Evolutionary conservation across 2,797 vertebrate species (phyloP), one percentile per base, ranked within the genome.

Genomic region (Sebastes taczanowskii): DNA sequence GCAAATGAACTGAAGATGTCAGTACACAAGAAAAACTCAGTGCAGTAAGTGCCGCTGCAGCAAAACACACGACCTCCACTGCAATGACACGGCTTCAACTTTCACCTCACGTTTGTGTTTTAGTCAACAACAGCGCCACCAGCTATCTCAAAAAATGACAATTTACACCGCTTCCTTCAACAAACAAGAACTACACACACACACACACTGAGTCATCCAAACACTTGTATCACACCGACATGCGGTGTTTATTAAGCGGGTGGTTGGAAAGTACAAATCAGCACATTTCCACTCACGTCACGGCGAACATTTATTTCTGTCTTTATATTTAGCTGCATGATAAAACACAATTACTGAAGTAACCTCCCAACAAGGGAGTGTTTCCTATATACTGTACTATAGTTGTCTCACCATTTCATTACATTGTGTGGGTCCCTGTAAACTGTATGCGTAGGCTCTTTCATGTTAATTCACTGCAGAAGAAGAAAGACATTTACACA

Each of bases 401-500:
- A 63, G 20, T 63, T 78, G 71, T 66, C 55, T 86, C 49, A 70
- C 89, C 34, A 70, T 76, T 88, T 91, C 82, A 83, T 86, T 80
- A 82, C 72, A 78, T 73, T 66, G 74, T 70, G 25, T 68, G 79
- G 71, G 67, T 32, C 66, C 55, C 46, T 71, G 82, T 79, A 81
- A 85, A 84, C 29, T 55, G 27, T 46, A 25, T 53, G 64, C 25
- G 6, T 63, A 30, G 29, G 66, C 55, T 61, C 59, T 83, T 88
- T 89, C 70, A 81, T 86, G 71, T 60, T 22, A 52, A 79, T 66
- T 49, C 42, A 60, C 34, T n/a, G 58, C 29, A 63, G 68, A 22
- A 55, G 42, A 38, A 63, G 53, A 87, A 63, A 27, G 53, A 77
- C 13, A 76, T 73, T 23, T 16, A 75, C 58, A 88, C 77, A 86